Base-by-base conservation (phyloP, 2,888 invertebrate species). In the Eueremaeus valkanovi region DNA sequence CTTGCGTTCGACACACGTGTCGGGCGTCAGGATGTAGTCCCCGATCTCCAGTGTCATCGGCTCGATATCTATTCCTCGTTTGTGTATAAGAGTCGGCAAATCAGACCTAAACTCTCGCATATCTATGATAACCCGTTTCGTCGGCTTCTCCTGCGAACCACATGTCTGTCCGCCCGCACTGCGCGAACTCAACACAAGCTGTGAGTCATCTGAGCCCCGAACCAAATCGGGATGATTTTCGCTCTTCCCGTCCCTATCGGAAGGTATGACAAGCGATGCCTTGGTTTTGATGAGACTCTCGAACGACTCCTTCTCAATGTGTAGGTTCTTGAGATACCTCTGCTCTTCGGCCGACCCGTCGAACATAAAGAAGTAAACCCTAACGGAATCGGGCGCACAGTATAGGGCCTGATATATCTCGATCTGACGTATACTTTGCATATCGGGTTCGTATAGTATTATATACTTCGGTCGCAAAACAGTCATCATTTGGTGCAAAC, bases 71-170 rank as follows among this genome's bases (percentile, higher is more conserved):
- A 99, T 91, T 9, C 95, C 95, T 74, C 93, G 88, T 82, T 91
- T 90, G 83, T 99, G 96, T 76, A 99, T 89, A 70, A 98, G 85
- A 1, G 95, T 90, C 0, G 99, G 99, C 72, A 99, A 86, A 83
- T 98, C 97, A 75, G 96, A 95, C 51, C 97, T 88, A 83, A 99
- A 99, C 85, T 99, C 99, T 80, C 99, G 87, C 91, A 97, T 94
- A 84, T 99, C 99, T 18, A 99, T 96, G 79, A 99, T 85, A 2
- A 88, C 81, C 84, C 85, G 79, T 51, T 68, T 27, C 6, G 36
- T 36, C 3, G 40, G 8, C n/a, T 1, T 31, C 18, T 33, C 13
- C 51, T 74, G 72, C 11, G 29, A 29, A 72, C 3, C 36, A 55
- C 42, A 61, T 61, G 70, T 61, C 89, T 33, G 92, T 85, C 80